A percentile compares a stretch with the other conserved stretches of the same genome.
phyloP scores from a whole-genome alignment of 2,888 invertebrate genomes.

The Catotricha subobsoleta region DNA sequence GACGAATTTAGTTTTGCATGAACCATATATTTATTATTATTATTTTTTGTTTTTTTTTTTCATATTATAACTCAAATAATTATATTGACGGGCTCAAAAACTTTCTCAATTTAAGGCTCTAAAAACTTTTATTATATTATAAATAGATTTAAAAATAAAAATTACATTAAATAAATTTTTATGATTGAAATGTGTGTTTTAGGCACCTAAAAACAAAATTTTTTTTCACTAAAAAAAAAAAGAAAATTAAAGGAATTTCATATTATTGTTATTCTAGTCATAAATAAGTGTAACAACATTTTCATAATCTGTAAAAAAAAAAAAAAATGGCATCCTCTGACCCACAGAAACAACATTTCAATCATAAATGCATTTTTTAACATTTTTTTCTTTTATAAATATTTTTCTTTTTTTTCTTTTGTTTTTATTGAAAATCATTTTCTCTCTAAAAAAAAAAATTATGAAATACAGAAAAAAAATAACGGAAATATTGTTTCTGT shows the following conservation, averaged over 20 bases:
- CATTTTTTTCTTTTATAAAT: not conserved
- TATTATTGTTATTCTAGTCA: not conserved
- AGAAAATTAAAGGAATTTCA: slow-evolving; percentile 5
- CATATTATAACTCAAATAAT: no score
- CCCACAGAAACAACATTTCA: slow-evolving; percentile 34
- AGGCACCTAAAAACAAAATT: slow-evolving; percentile 15
- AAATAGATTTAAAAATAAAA: no score
- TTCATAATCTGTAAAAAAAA: not conserved
- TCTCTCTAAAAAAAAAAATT: slow-evolving; percentile 8
- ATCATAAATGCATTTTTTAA: slow-evolving; percentile 20
- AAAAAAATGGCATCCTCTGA: slow-evolving; percentile 23
- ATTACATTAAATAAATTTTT: slow-evolving; percentile 16
- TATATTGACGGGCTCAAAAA: no score
- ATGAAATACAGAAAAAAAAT: slow-evolving; percentile 14
- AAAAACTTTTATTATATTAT: no score
- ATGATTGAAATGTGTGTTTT: slow-evolving; percentile 32
- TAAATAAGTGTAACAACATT: not conserved
- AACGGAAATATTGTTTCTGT: slow-evolving; percentile 35
- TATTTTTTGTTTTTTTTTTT: no score
- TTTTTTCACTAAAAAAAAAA: slow-evolving; percentile 6
- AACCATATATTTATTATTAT: no score
- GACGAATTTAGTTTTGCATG: no score
- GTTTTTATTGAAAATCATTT: not conserved
- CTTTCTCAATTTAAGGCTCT: no score
- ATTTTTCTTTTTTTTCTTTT: not conserved